Base-by-base conservation (phyloP, 2,888 invertebrate genomes). In the Oligia fasciuncula region DNA sequence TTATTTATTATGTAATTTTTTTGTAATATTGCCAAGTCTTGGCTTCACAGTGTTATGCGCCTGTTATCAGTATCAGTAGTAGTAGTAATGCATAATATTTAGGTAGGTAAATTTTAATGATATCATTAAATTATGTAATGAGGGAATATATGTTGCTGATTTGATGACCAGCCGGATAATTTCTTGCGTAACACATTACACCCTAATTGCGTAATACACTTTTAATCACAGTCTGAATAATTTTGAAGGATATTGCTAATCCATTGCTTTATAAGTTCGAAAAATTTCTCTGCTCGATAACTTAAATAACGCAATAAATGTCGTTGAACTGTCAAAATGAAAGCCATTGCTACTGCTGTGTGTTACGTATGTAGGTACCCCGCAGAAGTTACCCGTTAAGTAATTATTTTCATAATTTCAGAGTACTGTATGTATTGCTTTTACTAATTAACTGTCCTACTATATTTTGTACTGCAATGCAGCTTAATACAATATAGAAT, bases 41-140 rank as follows among this genome's bases (percentile, higher is more conserved):
- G 40, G 23, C 62, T n/a, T 40, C 4, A 71, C 69, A 68, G 35
- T 76, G 4, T 77, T 76, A 60, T 57, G 6, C 14, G n/a, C n/a
- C 8, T 72, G 60, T 60, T 81, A 84, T 66, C 83, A 40, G 23
- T n/a, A n/a, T n/a, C n/a, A n/a, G n/a, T n/a, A 57, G n/a, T 23
- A 14, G 40, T 17, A 79, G 76, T 23, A 81, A 68, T 79, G 69
- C 62, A 69, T 29, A 70, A 73, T 82, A 62, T 82, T 78, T 78
- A 13, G 14, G 13, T 81, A 63, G 13, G 40, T 73, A 66, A 17
- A 51, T 35, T 63, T 62, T 2, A 19, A 70, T 14, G 43, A 14
- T 73, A 66, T 82, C 73, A 29, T 54, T 17, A 3, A 40, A 68
- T 77, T 57, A 57, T 77, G n/a, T 77, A 81, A 67, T 23, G 35